phyloP scores from a whole-genome alignment of 2,113 vertebrate genomes.

The Grammatotria lemairii region DNA sequence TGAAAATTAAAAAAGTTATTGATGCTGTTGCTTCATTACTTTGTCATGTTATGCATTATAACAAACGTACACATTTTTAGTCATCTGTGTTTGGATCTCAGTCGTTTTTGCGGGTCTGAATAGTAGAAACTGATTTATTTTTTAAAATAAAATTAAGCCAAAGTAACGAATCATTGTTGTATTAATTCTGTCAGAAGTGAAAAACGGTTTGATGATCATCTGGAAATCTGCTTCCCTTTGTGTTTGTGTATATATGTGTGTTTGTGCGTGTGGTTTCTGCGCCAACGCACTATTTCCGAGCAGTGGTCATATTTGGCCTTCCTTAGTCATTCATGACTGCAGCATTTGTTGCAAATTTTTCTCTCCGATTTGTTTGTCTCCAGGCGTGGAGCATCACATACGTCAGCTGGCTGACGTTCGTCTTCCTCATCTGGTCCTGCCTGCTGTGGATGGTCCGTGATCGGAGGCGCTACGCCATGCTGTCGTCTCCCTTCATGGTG shows the following conservation, averaged over 20 bases:
- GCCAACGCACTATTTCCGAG: neutral
- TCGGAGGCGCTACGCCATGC: slow-evolving; percentile 91
- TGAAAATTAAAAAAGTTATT: neutral
- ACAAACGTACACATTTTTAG: neutral
- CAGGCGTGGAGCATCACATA: slow-evolving; percentile 92
- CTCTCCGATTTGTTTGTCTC: neutral
- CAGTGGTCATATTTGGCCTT: neutral
- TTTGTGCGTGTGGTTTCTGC: neutral
- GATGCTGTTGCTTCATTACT: neutral
- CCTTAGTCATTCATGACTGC: neutral
- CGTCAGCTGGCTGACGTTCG: slow-evolving; percentile 96
- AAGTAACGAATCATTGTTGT: neutral
- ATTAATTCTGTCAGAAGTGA: neutral
- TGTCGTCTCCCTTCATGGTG: slow-evolving; percentile 96
- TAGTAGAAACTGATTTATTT: neutral
- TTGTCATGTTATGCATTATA: neutral
- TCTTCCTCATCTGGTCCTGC: slow-evolving; percentile 95
- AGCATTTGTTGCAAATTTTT: neutral
- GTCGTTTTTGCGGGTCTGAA: neutral
- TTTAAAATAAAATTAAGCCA: neutral
- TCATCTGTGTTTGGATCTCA: neutral
- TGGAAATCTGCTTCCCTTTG: neutral
- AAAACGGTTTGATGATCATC: neutral
- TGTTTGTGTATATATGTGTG: neutral
- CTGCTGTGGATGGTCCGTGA: slow-evolving; percentile 94